A percentile compares a stretch with the other conserved stretches of the same genome.
Conservation (phyloP, 2,888 invertebrate species). For the Octonoba sinensis region DNA sequence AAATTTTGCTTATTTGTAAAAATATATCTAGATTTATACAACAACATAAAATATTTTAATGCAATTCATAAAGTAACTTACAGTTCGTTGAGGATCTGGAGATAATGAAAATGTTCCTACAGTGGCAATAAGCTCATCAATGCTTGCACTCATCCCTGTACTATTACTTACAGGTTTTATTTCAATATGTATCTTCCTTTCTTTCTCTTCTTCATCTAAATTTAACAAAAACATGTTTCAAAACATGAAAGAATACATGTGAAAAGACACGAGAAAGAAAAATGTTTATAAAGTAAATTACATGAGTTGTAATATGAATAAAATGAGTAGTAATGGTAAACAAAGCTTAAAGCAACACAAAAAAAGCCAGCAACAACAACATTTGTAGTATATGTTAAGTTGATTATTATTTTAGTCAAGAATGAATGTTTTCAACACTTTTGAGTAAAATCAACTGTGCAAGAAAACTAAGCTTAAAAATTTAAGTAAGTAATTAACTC, state of each 20-base stretch:
- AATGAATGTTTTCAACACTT: too few species aligned
- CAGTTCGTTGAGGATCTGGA: constrained; percentile 71
- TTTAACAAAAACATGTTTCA: neutral
- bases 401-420: too few species aligned
- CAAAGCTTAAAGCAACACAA: neutral
- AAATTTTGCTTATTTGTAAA: too few species aligned
- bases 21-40: too few species aligned
- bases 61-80: constrained; percentile 69
- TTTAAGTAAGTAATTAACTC: too few species aligned
- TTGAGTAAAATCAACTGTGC: too few species aligned
- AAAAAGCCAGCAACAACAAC: neutral
- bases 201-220: constrained; percentile 78
- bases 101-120: constrained; percentile 86
- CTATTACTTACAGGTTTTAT: constrained; percentile 95
- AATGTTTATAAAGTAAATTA: neutral
- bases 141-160: constrained; percentile 88
- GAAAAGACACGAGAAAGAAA: neutral
- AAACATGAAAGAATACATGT: neutral
- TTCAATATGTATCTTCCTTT: constrained; percentile 91
- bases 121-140: constrained; percentile 91
- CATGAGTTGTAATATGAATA: neutral
- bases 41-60: too few species aligned
- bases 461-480: too few species aligned
- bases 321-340: neutral
- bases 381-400: too few species aligned